phyloP scores from a whole-genome alignment of 2,888 invertebrate species.

The Cryptocephalus primarius region DNA sequence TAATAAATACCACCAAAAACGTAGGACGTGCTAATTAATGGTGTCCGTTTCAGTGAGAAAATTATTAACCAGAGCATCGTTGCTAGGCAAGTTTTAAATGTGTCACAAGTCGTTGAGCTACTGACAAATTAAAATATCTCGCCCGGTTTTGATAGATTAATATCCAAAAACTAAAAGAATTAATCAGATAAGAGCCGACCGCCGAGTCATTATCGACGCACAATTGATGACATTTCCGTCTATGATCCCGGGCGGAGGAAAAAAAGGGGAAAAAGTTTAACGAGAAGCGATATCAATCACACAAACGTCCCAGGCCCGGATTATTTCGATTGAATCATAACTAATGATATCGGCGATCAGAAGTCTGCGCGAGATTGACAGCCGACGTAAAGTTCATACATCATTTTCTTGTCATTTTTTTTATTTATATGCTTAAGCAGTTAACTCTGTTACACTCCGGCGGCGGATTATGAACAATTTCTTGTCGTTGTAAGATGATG shows the following conservation, averaged over 20 bases:
- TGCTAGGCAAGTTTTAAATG: no score
- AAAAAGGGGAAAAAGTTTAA: slow-evolving; percentile 4
- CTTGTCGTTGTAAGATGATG: slow-evolving; percentile 6
- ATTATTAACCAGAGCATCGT: no score
- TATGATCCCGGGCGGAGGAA: no score
- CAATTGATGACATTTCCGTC: not conserved
- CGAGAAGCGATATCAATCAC: slow-evolving; percentile 26
- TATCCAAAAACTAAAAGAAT: no score
- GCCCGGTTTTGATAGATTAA: no score
- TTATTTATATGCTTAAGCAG: slow-evolving; percentile 12
- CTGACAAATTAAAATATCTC: no score
- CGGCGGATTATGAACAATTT: slow-evolving; percentile 9
- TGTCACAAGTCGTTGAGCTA: no score
- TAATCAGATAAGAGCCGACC: not conserved
- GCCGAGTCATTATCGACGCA: slow-evolving; percentile 2
- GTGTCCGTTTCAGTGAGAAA: no score
- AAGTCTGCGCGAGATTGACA: slow-evolving; percentile 2
- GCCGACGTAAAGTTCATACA: slow-evolving; percentile 16
- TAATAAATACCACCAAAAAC: no score
- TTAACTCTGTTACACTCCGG: slow-evolving; percentile 7
- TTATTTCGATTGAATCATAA: slow-evolving; percentile 29
- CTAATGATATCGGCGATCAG: slow-evolving; percentile 28
- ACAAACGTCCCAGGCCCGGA: slow-evolving; percentile 18
- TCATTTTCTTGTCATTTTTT: slow-evolving; percentile 21
- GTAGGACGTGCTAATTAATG: no score